Base-by-base conservation (phyloP, 2,797 vertebrate species). In the Taeniopygia guttata region DNA sequence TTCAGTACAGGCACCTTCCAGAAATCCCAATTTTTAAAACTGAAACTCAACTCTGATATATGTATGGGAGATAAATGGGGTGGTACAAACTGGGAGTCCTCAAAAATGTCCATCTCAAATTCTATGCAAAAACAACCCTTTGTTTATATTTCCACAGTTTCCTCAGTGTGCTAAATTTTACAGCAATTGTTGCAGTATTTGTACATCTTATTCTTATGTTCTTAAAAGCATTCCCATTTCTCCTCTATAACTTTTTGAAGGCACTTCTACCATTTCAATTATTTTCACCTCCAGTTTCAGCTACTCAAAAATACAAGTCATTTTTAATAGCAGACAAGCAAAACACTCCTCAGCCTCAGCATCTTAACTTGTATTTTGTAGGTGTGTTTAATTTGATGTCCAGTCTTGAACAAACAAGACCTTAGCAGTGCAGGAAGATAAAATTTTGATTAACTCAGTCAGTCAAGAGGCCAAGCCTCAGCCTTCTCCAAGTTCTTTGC, bases 21-120 rank as follows among this genome's bases (percentile, higher is more conserved):
- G 22, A 67, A 74, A 74, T 18, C 13, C 15, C 16, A 36, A 16
- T 45, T 84, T 82, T 63, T 32, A 66, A 72, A 94, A 86, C 9
- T 6, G 26, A 52, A 80, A 84, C 36, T 76, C 19, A 38, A 16
- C 11, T 73, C 13, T 34, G 45, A 77, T 63, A 56, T 17, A 49
- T 2, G 23, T 4, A 36, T 7, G 13, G 21, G 8, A 88, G 30
- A 78, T 51, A 8, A 51, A 52, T 0, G 2, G 11, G 3, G 11
- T 34, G 5, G 17, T 32, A 78, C 13, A 25, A 73, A 54, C 18
- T 16, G 5, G 9, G 7, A 51, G 18, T 34, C 49, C 43, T 63
- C 69, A 70, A 17, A 86, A 54, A 42, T 4, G 2, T 16, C 32
- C 8, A 15, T n/a, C 27, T 84, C n/a, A 59, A 76, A 48, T 30